Base-by-base conservation (phyloP, 2,797 vertebrate genomes). In the Hyperoplus immaculatus region DNA sequence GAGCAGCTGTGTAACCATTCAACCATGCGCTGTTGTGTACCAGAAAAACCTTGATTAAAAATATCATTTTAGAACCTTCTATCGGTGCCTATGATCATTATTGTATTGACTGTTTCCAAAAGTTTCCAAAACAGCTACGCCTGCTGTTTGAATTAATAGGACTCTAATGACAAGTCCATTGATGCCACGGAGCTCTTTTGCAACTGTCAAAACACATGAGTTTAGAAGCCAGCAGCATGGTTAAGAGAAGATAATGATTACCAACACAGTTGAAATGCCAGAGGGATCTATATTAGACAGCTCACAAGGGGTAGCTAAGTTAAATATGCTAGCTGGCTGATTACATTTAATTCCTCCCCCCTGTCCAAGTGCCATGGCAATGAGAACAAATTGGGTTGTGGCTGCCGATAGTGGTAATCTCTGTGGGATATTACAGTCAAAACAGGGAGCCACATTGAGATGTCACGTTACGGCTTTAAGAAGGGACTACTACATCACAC, bases 301-400 rank as follows among this genome's bases (percentile, higher is more conserved):
- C 87, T 88, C 89, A 75, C 76, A 78, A 75, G 89, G 68, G 88
- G 86, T 81, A 78, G 84, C 83, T 78, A 87, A 83, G 90, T 90
- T 94, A 91, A 93, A 90, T 89, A 93, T 86, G 87, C 89, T 90
- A 80, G 87, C 82, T 73, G 87, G 73, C 85, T 91, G 82, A 93
- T 92, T 91, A 82, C 88, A 87, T 90, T 91, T 91, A 89, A 93
- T 92, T 89, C 80, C 79, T 80, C 74, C 72, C 79, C 81, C 74
- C 72, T 53, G 47, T 86, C 86, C 29, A 29, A 29, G 29, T 86
- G 88, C 81, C 76, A 60, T 41, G 78, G 84, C 88, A 86, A 89
- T 89, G 91, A 89, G 88, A 87, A 92, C 91, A 92, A 93, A 93
- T 92, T 89, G 87, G 85, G 76, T 85, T 93, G 88, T 88, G 84